Base-by-base conservation (phyloP, 2,113 vertebrate species). In the Ranitomeya variabilis region DNA sequence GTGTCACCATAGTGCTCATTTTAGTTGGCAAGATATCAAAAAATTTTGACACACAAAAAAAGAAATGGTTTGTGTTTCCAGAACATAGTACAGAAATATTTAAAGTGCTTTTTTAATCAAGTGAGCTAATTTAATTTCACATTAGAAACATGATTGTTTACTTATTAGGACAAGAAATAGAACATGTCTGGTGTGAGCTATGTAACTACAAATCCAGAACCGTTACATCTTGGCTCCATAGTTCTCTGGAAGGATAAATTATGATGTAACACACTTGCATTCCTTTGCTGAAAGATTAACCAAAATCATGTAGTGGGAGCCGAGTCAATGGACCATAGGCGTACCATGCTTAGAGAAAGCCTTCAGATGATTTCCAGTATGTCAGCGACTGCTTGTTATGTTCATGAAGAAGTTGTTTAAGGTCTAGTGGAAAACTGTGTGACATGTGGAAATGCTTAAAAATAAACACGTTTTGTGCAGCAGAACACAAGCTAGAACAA, bases 281-380 rank as follows among this genome's bases (percentile, higher is more conserved):
- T 88, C 54, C 31, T 64, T 31, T 76, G 55, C 54, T 62, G 67
- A 73, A 83, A 88, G 80, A 88, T 83, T 88, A 83, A 83, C 87
- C 80, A 83, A 60, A 62, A 76, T 74, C 82, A 45, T 83, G 80
- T 83, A 83, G 87, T 88, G 80, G 80, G 69, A 83, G 67, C 80
- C 64, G 59, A 83, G 69, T 83, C 87, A 88, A 88, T 88, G 87
- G 87, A 64, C 87, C 87, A 83, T 64, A 83, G 79, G 74, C 69
- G 71, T 83, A 64, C 80, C 87, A 88, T 64, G 69, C 87, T 88
- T 88, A 83, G 87, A 88, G 83, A 76, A 88, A 62, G 69, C 69
- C 79, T 88, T 76, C 87, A 77, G 87, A 26, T 83, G 87, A 74
- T 55, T 83, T 69, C 57, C 7, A 82, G 71, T 59, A 88, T 88